Evolutionary conservation across 2,797 vertebrate species (phyloP).

Genomic region (Takifugu rubripes): DNA sequence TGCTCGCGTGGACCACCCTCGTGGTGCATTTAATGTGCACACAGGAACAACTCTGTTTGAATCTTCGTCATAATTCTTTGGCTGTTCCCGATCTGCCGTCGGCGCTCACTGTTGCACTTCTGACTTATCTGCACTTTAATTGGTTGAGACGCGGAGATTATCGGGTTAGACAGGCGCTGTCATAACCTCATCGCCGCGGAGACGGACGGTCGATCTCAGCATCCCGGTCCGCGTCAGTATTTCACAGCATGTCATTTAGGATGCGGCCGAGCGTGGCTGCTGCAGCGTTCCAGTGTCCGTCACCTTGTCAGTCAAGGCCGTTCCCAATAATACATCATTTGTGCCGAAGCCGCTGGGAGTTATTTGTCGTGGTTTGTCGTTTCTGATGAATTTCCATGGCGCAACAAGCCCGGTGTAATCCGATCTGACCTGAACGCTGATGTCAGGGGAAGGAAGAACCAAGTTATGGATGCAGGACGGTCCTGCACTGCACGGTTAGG

Average conservation of each 20-base stretch:
- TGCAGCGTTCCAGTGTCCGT: not conserved
- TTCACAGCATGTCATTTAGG: constrained; percentile 9
- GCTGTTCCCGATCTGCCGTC: not conserved
- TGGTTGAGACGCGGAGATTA: not conserved
- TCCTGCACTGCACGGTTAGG: not conserved
- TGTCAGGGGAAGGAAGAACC: no score
- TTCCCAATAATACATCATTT: constrained; percentile 1
- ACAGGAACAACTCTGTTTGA: not conserved
- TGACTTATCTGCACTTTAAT: not conserved
- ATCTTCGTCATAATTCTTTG: not conserved
- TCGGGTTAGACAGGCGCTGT: constrained; percentile 1
- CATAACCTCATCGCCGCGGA: not conserved
- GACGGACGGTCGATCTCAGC: constrained; percentile 10
- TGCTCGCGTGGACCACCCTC: not conserved
- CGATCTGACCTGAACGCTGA: not conserved
- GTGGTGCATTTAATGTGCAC: not conserved
- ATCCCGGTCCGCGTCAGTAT: not conserved
- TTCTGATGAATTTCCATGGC: constrained; percentile 4
- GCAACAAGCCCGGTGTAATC: no score
- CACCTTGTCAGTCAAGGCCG: not conserved
- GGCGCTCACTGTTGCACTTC: no score
- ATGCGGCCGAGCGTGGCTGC: not conserved
- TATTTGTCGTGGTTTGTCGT: not conserved
- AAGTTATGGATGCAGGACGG: not conserved
- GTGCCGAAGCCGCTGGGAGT: not conserved